Conservation (phyloP, 2,888 invertebrate species). For the Prosopocoilus inquinatus region DNA sequence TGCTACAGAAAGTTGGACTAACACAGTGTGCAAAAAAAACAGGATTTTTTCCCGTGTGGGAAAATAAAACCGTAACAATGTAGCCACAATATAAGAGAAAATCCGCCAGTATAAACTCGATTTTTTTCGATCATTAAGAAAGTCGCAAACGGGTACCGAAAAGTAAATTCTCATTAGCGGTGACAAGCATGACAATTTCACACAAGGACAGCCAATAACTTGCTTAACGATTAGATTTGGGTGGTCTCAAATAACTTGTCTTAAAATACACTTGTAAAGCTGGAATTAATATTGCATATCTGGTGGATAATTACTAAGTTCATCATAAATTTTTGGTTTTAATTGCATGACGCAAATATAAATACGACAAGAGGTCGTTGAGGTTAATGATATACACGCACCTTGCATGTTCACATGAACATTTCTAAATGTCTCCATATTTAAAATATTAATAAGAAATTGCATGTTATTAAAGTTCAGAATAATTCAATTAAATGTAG, state of each 20-base stretch:
- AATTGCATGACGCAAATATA: background rate
- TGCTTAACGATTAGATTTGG: background rate
- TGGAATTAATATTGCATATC: background rate
- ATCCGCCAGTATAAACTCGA: background rate
- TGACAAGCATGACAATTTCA: conserved; percentile 1
- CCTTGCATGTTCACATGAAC: no score
- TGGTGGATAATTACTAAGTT: background rate
- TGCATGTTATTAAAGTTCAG: background rate
- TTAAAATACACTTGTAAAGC: background rate
- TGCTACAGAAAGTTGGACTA: background rate
- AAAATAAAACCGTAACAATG: background rate
- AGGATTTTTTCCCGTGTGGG: background rate
- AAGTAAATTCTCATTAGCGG: background rate
- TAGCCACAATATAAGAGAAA: background rate
- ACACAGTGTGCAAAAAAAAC: background rate
- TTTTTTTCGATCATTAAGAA: background rate
- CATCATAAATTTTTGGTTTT: conserved; percentile 2
- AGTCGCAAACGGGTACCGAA: background rate
- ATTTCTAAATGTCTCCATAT: background rate
- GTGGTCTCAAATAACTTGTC: conserved; percentile 1
- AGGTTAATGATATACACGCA: no score
- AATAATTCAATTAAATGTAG: background rate
- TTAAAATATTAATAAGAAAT: background rate
- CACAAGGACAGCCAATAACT: conserved; percentile 3
- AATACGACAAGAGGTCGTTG: no score